Percentiles rank a stretch among this genome's conserved stretches.
Evolutionary conservation across 2,797 vertebrate genomes (phyloP).

Genomic region (Myotis pilosus): DNA sequence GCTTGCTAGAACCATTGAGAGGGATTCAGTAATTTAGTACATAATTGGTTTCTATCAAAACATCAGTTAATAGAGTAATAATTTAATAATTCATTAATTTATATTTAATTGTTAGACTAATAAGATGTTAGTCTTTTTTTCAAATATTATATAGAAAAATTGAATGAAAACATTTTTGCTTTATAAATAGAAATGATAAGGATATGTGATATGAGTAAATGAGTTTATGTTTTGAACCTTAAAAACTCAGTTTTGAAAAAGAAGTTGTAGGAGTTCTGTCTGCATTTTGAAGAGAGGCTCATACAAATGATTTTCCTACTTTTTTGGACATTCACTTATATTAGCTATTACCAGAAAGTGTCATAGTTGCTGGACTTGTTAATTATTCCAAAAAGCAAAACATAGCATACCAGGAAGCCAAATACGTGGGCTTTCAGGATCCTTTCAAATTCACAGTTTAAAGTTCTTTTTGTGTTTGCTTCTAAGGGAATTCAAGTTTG

Average conservation of each 20-base stretch:
- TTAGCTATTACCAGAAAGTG: background rate
- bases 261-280: background rate
- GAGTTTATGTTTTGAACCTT: background rate
- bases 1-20: background rate
- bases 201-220: background rate
- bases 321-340: background rate
- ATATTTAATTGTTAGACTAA: constrained; percentile 12
- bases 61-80: background rate
- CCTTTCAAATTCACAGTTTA: constrained; percentile 46
- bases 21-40: background rate
- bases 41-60: background rate
- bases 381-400: constrained; percentile 20
- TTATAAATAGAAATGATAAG: constrained; percentile 9
- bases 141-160: background rate
- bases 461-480: constrained; percentile 51
- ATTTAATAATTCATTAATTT: background rate
- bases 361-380: background rate
- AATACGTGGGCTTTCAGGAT: constrained; percentile 30
- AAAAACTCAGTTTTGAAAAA: constrained; percentile 13
- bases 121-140: constrained; percentile 32
- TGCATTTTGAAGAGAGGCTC: background rate
- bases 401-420: background rate
- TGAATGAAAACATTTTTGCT: background rate
- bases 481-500: constrained; percentile 97
- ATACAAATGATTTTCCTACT: background rate